Percentiles rank a stretch among this genome's conserved stretches.
Conservation (phyloP, 2,113 vertebrate genomes). For the Bucco capensis region DNA sequence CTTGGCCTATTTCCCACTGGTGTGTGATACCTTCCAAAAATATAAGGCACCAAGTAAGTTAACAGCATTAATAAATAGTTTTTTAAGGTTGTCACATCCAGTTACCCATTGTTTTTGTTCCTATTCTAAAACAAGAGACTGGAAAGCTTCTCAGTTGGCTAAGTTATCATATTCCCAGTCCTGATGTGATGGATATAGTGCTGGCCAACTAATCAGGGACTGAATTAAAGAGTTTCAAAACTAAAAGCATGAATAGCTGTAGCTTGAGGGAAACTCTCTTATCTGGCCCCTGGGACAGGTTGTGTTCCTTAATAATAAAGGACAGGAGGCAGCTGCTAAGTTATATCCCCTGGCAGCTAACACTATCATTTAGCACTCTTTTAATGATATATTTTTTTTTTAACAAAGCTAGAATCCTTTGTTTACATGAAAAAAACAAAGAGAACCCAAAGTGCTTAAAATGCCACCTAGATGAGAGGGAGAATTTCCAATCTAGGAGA, state of each 20-base stretch:
- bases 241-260: not conserved
- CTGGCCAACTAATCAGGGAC: not conserved
- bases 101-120: not conserved
- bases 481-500: not conserved
- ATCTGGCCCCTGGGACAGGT: not conserved
- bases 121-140: not conserved
- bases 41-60: conserved; percentile 77
- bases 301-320: not conserved
- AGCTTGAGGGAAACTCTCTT: not conserved
- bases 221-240: not conserved
- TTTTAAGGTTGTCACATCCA: not conserved
- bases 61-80: not conserved
- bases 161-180: not conserved
- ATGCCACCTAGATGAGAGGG: not conserved
- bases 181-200: not conserved
- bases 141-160: not conserved
- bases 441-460: not conserved
- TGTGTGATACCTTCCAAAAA: conserved; percentile 74
- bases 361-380: not conserved
- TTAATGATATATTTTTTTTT: not conserved
- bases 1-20: conserved; percentile 75
- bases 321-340: not conserved
- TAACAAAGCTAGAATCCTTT: not conserved
- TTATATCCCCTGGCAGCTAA: not conserved
- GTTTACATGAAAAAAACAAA: not conserved